Base-by-base conservation (phyloP, 2,888 invertebrate genomes). In the Tholera decimalis region DNA sequence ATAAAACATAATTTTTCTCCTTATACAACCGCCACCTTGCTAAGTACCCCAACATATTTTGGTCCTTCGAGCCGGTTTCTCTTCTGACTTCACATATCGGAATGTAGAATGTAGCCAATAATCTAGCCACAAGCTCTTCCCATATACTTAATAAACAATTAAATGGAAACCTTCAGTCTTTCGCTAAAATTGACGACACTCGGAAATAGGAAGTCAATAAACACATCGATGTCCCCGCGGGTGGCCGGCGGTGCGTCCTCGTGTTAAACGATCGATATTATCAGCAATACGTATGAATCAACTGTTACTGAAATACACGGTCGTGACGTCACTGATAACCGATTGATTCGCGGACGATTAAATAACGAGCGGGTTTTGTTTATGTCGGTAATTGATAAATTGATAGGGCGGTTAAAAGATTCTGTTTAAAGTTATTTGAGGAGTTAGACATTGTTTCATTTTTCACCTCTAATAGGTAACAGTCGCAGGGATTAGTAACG, bases 261-360 rank as follows among this genome's bases (percentile, higher is more conserved):
- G 53, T 61, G 26, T 58, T 63, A 57, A 68, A 73, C 65, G 74
- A 82, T 84, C 84, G 72, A 84, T 83, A 72, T 41, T 78, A 79
- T 54, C 59, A 70, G 65, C 64, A 50, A 49, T 58, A 55, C 56
- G 49, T 69, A 61, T 54, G 74, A 56, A 74, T 77, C 77, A 73
- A 76, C 53, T 49, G 43, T 56, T 53, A 69, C 76, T 47, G 56
- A 70, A 54, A 62, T 57, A 62, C 28, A 24, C 30, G 64, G 15
- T 59, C 56, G 53, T 53, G 56, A 41, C 18, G n/a, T 37, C 20
- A 18, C 37, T 44, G 50, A 55, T 64, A 57, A 28, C 35, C 51
- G n/a, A 47, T 47, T 55, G 33, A 70, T 55, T 22, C 26, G 35
- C 22, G 8, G 2, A 28, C 47, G 26, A 67, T 67, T 74, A 9